Percentiles rank a stretch among this genome's conserved stretches.
These are phyloP conservation scores for Nesospiza acunhae DNA, from an alignment of 2,113 vertebrate species.

Conservation along the genomic window DNA sequence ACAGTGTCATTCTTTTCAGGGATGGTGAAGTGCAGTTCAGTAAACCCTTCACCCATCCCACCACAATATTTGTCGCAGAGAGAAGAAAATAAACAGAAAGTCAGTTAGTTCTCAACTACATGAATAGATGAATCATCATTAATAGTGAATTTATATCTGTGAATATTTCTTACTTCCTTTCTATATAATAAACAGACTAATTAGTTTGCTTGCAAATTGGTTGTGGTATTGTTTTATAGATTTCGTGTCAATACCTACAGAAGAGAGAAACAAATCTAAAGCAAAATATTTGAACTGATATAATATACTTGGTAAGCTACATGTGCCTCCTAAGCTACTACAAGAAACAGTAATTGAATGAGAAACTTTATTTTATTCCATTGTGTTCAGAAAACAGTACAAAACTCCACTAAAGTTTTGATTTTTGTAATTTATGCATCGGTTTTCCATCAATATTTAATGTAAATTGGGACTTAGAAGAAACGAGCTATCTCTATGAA, in stretches of 20 bases:
- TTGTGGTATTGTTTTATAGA: background rate
- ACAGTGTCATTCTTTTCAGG: background rate
- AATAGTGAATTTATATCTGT: background rate
- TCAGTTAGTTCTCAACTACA: background rate
- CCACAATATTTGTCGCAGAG: background rate
- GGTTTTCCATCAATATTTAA: background rate
- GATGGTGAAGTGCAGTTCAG: background rate
- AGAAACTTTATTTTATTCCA: slow-evolving; percentile 9
- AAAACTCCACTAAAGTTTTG: background rate
- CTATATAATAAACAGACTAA: background rate
- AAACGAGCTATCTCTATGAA: background rate
- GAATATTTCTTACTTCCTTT: background rate
- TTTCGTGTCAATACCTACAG: background rate
- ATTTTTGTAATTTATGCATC: background rate
- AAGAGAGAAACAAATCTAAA: background rate
- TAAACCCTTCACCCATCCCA: background rate
- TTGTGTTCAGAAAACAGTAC: background rate
- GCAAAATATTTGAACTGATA: background rate
- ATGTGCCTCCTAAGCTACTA: background rate
- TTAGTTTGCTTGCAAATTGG: background rate
- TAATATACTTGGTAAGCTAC: background rate
- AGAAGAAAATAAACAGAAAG: background rate
- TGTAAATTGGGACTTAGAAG: slow-evolving; percentile 5
- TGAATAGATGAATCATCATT: background rate
- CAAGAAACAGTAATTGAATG: background rate